Conservation (phyloP, 2,888 invertebrate species). For the Aphidoletes aphidimyza region DNA sequence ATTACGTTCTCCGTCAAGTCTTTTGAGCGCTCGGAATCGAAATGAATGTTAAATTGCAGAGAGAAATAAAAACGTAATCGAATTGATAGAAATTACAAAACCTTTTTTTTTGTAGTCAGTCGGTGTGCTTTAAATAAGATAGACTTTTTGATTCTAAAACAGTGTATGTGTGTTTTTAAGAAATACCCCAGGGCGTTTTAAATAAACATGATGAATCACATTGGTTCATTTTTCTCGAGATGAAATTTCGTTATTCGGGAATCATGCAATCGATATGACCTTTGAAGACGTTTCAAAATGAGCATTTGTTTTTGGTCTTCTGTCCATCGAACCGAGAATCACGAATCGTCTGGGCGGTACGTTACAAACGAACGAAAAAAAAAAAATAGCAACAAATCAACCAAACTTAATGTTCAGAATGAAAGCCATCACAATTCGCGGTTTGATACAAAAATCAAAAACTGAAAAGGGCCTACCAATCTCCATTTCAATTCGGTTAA, state of each 20-base stretch:
- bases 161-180: too few species aligned
- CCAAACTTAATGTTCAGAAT: background rate
- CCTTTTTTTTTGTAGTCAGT: background rate
- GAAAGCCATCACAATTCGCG: too few species aligned
- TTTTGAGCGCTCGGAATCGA: too few species aligned
- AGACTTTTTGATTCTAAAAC: background rate
- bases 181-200: background rate
- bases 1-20: too few species aligned
- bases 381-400: background rate
- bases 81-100: too few species aligned
- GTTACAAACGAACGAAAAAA: background rate
- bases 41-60: too few species aligned
- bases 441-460: background rate
- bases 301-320: background rate
- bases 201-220: background rate
- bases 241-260: too few species aligned
- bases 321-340: too few species aligned
- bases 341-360: background rate
- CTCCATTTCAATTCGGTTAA: background rate
- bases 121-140: background rate
- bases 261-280: background rate
- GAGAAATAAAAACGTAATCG: too few species aligned
- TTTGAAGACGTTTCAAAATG: background rate
- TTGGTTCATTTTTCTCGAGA: background rate
- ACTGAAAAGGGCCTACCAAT: slow-evolving; percentile 24